These are phyloP conservation scores for Eilema griseolum DNA, from an alignment of 2,888 invertebrate species.

Conservation along the genomic window DNA sequence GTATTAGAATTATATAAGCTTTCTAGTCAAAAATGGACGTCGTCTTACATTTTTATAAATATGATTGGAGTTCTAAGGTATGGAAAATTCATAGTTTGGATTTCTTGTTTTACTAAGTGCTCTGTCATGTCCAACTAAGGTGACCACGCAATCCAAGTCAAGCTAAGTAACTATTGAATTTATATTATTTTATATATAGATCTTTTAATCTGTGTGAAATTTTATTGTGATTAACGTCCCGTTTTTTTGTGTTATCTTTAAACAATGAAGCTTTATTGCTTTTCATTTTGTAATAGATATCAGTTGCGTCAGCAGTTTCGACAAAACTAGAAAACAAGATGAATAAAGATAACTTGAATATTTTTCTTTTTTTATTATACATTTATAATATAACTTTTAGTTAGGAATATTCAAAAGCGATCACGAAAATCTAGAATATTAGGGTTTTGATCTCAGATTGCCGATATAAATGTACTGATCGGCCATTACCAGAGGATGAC, in stretches of 20 bases:
- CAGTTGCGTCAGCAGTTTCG: too few species aligned
- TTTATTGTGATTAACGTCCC: too few species aligned
- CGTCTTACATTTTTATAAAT: conserved; percentile 63
- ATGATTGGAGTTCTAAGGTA: conserved; percentile 49
- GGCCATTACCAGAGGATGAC: conserved; percentile 8
- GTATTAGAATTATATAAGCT: conserved; percentile 80
- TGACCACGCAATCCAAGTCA: neutral
- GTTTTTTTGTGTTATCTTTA: too few species aligned
- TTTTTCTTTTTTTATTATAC: too few species aligned
- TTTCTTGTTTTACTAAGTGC: conserved; percentile 28
- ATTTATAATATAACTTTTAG: too few species aligned
- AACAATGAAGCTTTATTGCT: too few species aligned
- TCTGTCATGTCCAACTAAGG: conserved; percentile 35
- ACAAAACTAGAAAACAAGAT: too few species aligned
- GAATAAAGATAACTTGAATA: too few species aligned
- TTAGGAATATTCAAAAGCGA: neutral
- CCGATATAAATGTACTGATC: neutral
- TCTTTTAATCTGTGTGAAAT: too few species aligned
- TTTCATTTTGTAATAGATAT: too few species aligned
- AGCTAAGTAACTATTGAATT: neutral
- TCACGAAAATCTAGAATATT: neutral
- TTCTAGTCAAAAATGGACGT: conserved; percentile 85
- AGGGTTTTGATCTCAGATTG: neutral
- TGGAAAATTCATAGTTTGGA: conserved; percentile 40
- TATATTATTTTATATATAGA: too few species aligned